Evolutionary conservation across 2,888 invertebrate genomes (phyloP), one percentile per base, ranked within the genome.

Genomic region (Camptogramma bilineatum): DNA sequence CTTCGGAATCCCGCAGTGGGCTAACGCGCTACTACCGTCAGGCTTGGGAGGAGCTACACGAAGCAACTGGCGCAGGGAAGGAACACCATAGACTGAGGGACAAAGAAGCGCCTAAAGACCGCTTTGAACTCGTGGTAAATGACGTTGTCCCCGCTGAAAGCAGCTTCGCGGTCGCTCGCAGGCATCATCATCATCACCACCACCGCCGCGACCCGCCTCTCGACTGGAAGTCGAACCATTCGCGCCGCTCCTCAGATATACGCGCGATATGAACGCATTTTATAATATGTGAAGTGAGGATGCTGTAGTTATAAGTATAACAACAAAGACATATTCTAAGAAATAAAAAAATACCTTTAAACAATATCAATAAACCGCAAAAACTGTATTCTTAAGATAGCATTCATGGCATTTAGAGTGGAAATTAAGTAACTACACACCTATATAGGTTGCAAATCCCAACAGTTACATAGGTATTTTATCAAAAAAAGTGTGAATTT

Each of bases 11-110:
- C 8, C 95, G 97, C 55, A 95, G 96, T 78, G 97, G 97, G 34
- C 94, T 98, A 68, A 98, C 97, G 85, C 95, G 97, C 72, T 98
- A 97, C 88, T 98, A 98, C 89, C 95, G 97, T 28, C 97, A 97
- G 85, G 98, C 98, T 2, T 98, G 98, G 98, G 98, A 98, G 84
- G 97, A 98, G 84, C 94, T 98, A 2, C 97, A 97, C 84, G 97
- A 97, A 84, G 96, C 96, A 4, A 95, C 97, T 3, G 95, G 95
- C 0, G 82, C 95, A 91, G 77, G 96, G 39, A 93, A 85, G 61
- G 80, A 76, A 16, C 58, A 55, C 47, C 83, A 83, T 57, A 77
- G 87, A 28, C 50, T 63, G 44, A 58, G 58, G 42, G 58, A 63
- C 31, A 42, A 53, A 50, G 58, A 59, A 52, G 59, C 54, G 1